These are phyloP conservation scores for Ifrita kowaldi DNA, from an alignment of 2,113 vertebrate species.

Conservation along the genomic window DNA sequence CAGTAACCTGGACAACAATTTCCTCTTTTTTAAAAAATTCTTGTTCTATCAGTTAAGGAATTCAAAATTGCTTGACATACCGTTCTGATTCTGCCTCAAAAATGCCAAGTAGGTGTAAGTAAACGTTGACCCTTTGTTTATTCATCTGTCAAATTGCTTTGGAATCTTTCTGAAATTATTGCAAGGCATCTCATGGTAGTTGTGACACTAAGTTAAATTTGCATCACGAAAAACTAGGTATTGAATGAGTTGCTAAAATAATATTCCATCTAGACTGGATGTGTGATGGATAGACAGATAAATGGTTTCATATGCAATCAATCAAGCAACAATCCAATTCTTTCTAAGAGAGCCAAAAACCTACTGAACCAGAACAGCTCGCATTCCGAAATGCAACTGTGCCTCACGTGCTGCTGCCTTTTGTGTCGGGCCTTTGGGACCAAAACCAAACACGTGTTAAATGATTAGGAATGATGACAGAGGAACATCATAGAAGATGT, in stretches of 20 bases:
- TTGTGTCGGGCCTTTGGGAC: accelerated
- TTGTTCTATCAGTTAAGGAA: not conserved
- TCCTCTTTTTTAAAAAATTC: not conserved
- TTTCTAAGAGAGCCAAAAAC: not conserved
- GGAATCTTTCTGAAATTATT: not conserved
- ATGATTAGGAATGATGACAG: not conserved
- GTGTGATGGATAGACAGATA: not conserved
- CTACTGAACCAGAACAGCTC: not conserved
- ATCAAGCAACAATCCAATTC: not conserved
- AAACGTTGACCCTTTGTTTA: not conserved
- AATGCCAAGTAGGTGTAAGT: not conserved
- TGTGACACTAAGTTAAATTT: not conserved
- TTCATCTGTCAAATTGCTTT: not conserved
- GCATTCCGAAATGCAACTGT: not conserved
- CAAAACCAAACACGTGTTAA: not conserved
- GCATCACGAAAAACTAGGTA: not conserved
- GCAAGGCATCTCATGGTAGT: not conserved
- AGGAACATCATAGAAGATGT: not conserved
- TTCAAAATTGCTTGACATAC: not conserved
- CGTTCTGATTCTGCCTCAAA: not conserved
- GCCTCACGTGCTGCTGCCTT: not conserved
- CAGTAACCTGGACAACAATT: not conserved
- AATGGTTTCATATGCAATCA: not conserved
- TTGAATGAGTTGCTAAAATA: not conserved
- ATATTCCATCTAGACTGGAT: not conserved